These are phyloP conservation scores for Drosophila macrospina DNA, from an alignment of 2,888 invertebrate species.

Conservation along the genomic window DNA sequence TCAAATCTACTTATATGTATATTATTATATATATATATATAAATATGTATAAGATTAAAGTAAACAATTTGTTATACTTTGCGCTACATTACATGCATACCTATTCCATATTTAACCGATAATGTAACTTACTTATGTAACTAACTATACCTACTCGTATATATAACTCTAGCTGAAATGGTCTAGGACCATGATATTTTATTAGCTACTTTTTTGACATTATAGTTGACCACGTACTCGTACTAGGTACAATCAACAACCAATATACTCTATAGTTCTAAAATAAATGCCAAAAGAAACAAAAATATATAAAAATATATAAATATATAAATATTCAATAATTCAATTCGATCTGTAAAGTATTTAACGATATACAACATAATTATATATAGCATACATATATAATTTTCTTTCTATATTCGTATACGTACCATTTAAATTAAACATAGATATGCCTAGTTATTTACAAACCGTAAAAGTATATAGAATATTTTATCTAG, in stretches of 20 bases:
- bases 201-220: slow-evolving; percentile 72
- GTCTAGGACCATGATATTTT: slow-evolving; percentile 72
- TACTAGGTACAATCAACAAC: slow-evolving; percentile 47
- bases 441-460: slow-evolving; percentile 66
- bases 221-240: slow-evolving; percentile 72
- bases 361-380: slow-evolving; percentile 59
- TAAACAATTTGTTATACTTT: slow-evolving; percentile 82
- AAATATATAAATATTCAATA: slow-evolving; percentile 18
- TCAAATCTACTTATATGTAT: slow-evolving; percentile 47
- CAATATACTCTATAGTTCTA: slow-evolving; percentile 3
- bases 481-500: slow-evolving; percentile 72
- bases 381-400: slow-evolving; percentile 45
- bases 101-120: slow-evolving; percentile 79
- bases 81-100: slow-evolving; percentile 82
- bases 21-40: slow-evolving; percentile 58
- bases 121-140: slow-evolving; percentile 66
- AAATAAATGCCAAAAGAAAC: slow-evolving; percentile 13
- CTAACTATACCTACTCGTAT: slow-evolving; percentile 69
- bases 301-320: slow-evolving; percentile 19
- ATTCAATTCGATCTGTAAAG: slow-evolving; percentile 65
- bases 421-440: slow-evolving; percentile 50
- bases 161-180: slow-evolving; percentile 73
- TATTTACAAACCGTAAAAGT: slow-evolving; percentile 53
- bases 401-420: slow-evolving; percentile 64
- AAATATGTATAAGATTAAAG: slow-evolving; percentile 61